phyloP scores from a whole-genome alignment of 1,140 invertebrate species.

The Pantala flavescens region DNA sequence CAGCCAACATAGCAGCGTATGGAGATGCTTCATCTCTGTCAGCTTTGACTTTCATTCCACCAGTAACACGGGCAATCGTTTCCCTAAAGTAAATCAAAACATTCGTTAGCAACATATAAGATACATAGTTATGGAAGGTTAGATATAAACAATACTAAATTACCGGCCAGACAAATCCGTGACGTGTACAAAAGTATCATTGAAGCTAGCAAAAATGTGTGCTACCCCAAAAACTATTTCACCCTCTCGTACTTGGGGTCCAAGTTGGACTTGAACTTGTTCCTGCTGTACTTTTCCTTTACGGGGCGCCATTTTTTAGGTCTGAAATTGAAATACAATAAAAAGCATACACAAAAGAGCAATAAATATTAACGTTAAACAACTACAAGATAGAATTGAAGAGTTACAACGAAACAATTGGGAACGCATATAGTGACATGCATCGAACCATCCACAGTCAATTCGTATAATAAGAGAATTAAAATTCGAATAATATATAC shows the following conservation, averaged over 20 bases:
- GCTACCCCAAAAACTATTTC: conserved; percentile 98
- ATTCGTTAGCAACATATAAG: background rate
- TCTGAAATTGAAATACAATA: background rate
- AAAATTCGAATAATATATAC: too few species aligned
- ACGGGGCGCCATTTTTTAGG: conserved; percentile 77
- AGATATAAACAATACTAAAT: background rate
- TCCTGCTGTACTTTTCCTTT: conserved; percentile 96
- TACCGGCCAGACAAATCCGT: conserved; percentile 94
- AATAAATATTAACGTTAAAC: too few species aligned
- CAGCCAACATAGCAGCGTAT: conserved; percentile 99
- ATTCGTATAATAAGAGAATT: too few species aligned
- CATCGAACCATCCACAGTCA: too few species aligned
- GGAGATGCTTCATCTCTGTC: conserved; percentile 99
- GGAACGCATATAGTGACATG: too few species aligned
- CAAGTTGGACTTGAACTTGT: conserved; percentile 91
- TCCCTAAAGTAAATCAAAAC: conserved; percentile 48
- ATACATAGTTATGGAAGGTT: background rate
- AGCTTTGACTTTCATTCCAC: conserved; percentile 99
- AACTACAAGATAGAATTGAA: too few species aligned
- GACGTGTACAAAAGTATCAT: conserved; percentile 99
- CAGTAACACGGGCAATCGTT: conserved; percentile 96
- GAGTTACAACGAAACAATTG: too few species aligned
- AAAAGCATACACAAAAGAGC: too few species aligned
- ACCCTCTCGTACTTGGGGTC: conserved; percentile 93
- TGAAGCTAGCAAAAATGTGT: conserved; percentile 99